A percentile compares a stretch with the other conserved stretches of the same genome.
Evolutionary conservation across 2,113 vertebrate species (phyloP).

Genomic region (Thryonomys swinderianus): DNA sequence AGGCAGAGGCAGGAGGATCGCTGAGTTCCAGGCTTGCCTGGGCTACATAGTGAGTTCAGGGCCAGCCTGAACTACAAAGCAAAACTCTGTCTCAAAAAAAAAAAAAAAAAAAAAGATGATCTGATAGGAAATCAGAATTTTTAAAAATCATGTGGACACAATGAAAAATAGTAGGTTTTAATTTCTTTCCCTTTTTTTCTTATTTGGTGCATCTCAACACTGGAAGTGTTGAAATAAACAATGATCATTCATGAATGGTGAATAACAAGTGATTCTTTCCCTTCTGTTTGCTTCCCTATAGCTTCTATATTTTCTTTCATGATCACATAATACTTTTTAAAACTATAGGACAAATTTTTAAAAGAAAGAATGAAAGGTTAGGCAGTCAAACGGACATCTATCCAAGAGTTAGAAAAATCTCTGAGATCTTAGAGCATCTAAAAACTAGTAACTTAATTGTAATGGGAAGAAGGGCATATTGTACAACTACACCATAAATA

Average conservation of each 20-base stretch:
- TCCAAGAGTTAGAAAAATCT: background rate
- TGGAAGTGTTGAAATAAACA: conserved; percentile 30
- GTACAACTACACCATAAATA: background rate
- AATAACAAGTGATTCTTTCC: background rate
- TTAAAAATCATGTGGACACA: background rate
- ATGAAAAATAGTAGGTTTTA: conserved; percentile 33
- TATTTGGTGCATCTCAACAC: background rate
- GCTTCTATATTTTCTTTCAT: conserved; percentile 45
- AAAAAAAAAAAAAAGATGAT: too few relatives aligned
- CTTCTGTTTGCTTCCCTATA: background rate
- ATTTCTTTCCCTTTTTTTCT: background rate
- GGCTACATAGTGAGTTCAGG: too few relatives aligned
- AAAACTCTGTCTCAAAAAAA: too few relatives aligned
- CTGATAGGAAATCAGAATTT: conserved; percentile 43
- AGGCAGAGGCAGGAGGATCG: too few relatives aligned
- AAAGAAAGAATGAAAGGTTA: conserved; percentile 32
- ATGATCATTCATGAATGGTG: background rate
- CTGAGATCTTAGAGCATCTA: background rate
- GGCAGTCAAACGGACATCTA: background rate
- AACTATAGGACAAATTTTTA: conserved; percentile 14
- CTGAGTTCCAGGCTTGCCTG: too few relatives aligned
- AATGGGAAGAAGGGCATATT: background rate
- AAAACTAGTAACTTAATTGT: background rate
- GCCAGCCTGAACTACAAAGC: too few relatives aligned
- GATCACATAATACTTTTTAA: conserved; percentile 6